phyloP scores from a whole-genome alignment of 1,140 invertebrate species.

The Dendroctonus valens region DNA sequence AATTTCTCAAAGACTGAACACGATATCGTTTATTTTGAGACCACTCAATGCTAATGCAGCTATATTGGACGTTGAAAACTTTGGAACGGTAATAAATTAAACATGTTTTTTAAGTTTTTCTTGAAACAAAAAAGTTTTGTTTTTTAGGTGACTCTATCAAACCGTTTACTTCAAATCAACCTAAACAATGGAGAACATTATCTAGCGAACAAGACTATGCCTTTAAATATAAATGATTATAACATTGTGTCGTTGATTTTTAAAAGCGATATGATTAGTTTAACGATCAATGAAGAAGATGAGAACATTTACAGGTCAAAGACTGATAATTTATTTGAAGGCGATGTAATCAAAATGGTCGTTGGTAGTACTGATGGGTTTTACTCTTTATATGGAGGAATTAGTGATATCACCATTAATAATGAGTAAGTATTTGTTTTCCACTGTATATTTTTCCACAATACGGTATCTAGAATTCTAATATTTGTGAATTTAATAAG shows the following conservation, averaged over 20 bases:
- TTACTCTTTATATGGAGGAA: slow-evolving; percentile 63
- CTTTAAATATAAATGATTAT: slow-evolving; percentile 28
- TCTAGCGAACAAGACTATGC: slow-evolving; percentile 3
- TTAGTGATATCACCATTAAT: slow-evolving; percentile 79
- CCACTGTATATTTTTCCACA: background rate
- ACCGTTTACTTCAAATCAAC: slow-evolving; percentile 17
- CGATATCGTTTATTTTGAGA: slow-evolving; percentile 28
- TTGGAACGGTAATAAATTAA: slow-evolving; percentile 19
- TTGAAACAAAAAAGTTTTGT: background rate
- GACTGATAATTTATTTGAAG: slow-evolving; percentile 14
- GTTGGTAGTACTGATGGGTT: slow-evolving; percentile 35
- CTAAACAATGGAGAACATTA: slow-evolving; percentile 27
- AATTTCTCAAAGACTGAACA: slow-evolving; percentile 8
- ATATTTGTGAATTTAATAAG: background rate
- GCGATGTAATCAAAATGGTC: slow-evolving; percentile 14
- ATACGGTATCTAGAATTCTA: no score
- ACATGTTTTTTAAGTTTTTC: background rate
- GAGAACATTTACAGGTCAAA: slow-evolving; percentile 14
- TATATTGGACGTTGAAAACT: slow-evolving; percentile 43
- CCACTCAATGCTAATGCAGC: slow-evolving; percentile 27
- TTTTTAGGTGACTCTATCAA: slow-evolving; percentile 20
- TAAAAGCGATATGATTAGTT: slow-evolving; percentile 14
- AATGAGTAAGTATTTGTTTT: slow-evolving; percentile 61
- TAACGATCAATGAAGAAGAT: slow-evolving; percentile 31
- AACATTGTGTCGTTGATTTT: slow-evolving; percentile 26